Evolutionary conservation across 2,797 vertebrate genomes (phyloP), one percentile per base, ranked within the genome.

Genomic region (Channa striata): DNA sequence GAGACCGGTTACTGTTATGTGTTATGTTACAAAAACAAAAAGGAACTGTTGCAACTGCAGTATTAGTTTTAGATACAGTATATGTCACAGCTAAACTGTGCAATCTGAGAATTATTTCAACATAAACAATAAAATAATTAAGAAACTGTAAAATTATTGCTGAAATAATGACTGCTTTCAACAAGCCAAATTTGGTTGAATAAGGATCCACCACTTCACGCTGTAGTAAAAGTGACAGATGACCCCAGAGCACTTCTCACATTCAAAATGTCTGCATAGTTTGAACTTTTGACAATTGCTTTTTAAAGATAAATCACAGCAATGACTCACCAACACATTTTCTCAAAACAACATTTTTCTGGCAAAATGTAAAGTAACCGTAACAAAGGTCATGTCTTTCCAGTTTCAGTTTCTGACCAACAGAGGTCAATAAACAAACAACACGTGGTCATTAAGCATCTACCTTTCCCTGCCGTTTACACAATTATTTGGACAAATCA

Each of bases 201-300:
- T 50, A 58, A 66, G 63, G 60, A 81, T 65, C 81, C 40, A 78
- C 66, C 77, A 80, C 81, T 65, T 67, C 36, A 53, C 11, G 49
- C 71, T 48, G 11, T n/a, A 74, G 58, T 44, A 61, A 65, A 56
- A 81, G 80, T 68, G 72, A 82, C 2, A 19, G 71, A 87, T 5
- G 60, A 34, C 78, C 72, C 61, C 74, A 79, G 72, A 81, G 80
- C 70, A 83, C 57, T 85, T 86, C 70, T 87, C 90, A 94, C 92
- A 93, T 93, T 93, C 92, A 93, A 90, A 91, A 92, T 49, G 88
- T 92, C 91, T 93, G 92, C 93, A 94, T 94, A 93, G 93, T 88
- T 87, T 87, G 79, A 85, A 87, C 76, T 80, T 44, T 82, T 79
- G 62, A 89, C 77, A 87, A 77, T 81, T 83, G 74, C 77, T n/a